These are phyloP conservation scores for Lophius piscatorius DNA, from an alignment of 2,113 vertebrate genomes.

Conservation along the genomic window DNA sequence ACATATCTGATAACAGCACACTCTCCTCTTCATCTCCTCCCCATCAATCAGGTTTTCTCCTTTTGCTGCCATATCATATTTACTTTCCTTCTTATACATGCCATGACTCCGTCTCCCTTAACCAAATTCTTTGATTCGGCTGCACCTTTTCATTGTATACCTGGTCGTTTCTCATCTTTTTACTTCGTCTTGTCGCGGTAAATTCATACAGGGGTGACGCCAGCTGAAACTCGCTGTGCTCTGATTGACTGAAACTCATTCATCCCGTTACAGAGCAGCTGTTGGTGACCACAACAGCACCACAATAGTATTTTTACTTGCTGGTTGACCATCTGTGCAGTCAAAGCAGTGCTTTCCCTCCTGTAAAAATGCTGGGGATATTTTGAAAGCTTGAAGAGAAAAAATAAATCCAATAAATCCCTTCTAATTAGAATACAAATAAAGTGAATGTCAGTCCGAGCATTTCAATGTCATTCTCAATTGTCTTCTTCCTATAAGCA, in stretches of 20 bases:
- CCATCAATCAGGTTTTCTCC: not conserved
- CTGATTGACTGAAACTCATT: conserved; percentile 41
- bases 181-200: conserved; percentile 25
- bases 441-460: not conserved
- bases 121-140: not conserved
- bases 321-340: conserved; percentile 38
- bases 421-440: not conserved
- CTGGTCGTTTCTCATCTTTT: conserved; percentile 19
- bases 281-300: conserved; percentile 29
- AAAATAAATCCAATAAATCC: not conserved
- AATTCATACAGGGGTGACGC: conserved; percentile 19
- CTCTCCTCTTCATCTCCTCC: conserved; percentile 7
- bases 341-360: conserved; percentile 22
- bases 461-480: not conserved
- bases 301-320: conserved; percentile 15
- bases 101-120: conserved; percentile 7
- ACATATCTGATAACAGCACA: conserved; percentile 36
- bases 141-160: not conserved
- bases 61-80: conserved; percentile 19
- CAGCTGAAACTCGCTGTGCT: conserved; percentile 14
- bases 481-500: not conserved
- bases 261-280: conserved; percentile 39
- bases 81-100: conserved; percentile 16
- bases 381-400: conserved; percentile 14
- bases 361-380: not conserved